Evolutionary conservation across 2,888 invertebrate species (phyloP).

Genomic region (Andrena bucephala): DNA sequence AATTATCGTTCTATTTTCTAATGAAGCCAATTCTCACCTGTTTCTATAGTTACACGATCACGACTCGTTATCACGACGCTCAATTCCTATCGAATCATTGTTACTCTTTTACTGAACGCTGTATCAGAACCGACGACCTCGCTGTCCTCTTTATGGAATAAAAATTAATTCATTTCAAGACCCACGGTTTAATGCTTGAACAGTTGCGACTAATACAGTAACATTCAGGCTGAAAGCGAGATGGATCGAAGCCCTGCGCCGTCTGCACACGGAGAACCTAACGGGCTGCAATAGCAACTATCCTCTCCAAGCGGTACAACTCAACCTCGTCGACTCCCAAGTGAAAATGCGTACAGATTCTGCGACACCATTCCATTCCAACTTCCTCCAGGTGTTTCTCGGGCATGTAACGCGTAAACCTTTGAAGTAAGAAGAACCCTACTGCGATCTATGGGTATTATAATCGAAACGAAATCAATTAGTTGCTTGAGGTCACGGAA

Average conservation of each 20-base stretch:
- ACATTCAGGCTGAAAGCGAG: not conserved
- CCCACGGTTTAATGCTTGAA: not conserved
- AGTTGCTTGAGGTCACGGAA: not conserved
- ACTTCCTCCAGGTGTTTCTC: not conserved
- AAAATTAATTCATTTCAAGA: not conserved
- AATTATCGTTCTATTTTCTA: slow-evolving; percentile 26
- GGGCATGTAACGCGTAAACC: not conserved
- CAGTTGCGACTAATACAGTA: not conserved
- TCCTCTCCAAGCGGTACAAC: not conserved
- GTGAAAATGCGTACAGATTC: not conserved
- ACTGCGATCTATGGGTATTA: not conserved
- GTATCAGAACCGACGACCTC: slow-evolving; percentile 14
- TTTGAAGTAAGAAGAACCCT: not conserved
- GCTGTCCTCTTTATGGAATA: slow-evolving; percentile 22
- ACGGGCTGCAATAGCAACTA: not conserved
- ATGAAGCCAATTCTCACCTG: slow-evolving; percentile 11
- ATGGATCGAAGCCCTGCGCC: not conserved
- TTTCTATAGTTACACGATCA: not conserved
- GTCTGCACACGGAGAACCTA: not conserved
- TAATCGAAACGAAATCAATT: not conserved
- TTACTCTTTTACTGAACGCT: not conserved
- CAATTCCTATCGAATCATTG: not conserved
- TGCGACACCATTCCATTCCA: not conserved
- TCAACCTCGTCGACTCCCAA: not conserved
- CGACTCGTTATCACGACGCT: not conserved